Evolutionary conservation across 2,888 invertebrate genomes (phyloP).

Genomic region (Apodemia hepburni): DNA sequence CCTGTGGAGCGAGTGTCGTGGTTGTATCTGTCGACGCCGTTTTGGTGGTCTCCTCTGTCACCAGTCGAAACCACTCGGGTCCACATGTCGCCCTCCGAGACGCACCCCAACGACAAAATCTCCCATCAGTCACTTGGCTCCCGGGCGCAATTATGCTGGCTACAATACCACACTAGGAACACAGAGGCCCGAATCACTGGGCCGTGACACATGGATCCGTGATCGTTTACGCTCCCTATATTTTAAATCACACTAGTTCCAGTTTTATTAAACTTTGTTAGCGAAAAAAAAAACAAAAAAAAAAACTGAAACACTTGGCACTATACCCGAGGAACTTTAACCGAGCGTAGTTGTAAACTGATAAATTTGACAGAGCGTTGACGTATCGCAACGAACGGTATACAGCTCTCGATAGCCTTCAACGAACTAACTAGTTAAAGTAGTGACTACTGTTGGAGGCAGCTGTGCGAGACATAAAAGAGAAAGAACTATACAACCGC

Average conservation of each 20-base stretch:
- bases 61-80: constrained; percentile 61
- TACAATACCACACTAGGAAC: constrained; percentile 57
- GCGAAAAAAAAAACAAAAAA: neutral
- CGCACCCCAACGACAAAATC: constrained; percentile 52
- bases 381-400: constrained; percentile 50
- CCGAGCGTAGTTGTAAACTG: constrained; percentile 3
- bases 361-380: constrained; percentile 26
- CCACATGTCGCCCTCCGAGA: constrained; percentile 61
- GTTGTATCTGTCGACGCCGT: constrained; percentile 66
- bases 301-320: constrained; percentile 22
- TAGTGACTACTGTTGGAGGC: constrained; percentile 47
- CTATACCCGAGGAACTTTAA: neutral
- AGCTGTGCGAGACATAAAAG: constrained; percentile 69
- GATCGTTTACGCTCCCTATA: constrained; percentile 51
- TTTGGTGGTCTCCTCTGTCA: constrained; percentile 55
- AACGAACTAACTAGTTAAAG: constrained; percentile 55
- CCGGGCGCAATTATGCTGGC: constrained; percentile 42
- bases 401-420: constrained; percentile 56
- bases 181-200: constrained; percentile 58
- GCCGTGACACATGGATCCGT: constrained; percentile 65
- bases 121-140: constrained; percentile 66
- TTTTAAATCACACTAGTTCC: constrained; percentile 44
- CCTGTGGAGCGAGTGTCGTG: constrained; percentile 67
- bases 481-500: constrained; percentile 68
- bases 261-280: constrained; percentile 12